These are phyloP conservation scores for Cyanistes caeruleus DNA, from an alignment of 2,113 vertebrate species.

Conservation along the genomic window DNA sequence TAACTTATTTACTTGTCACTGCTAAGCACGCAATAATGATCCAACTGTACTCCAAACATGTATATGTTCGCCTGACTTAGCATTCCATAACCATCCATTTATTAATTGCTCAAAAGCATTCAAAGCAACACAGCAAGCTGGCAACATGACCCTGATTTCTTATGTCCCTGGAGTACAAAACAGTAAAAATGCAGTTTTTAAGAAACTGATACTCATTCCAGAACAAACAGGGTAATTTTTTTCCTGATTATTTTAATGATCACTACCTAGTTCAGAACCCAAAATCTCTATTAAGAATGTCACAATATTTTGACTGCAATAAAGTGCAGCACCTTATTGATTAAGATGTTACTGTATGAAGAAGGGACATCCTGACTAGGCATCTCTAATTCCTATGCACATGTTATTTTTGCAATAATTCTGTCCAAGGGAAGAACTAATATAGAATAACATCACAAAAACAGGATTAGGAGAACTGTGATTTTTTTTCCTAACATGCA, in stretches of 20 bases:
- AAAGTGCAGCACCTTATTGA: not conserved
- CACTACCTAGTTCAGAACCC: not conserved
- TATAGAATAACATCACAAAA: not conserved
- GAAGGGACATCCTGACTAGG: not conserved
- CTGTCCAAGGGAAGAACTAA: not conserved
- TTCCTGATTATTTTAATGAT: not conserved
- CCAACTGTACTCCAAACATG: not conserved
- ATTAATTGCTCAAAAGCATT: slow-evolving; percentile 62
- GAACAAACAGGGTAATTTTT: not conserved
- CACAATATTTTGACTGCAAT: slow-evolving; percentile 34
- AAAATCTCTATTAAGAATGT: not conserved
- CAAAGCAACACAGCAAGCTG: not conserved
- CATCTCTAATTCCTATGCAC: not conserved
- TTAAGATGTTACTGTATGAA: not conserved
- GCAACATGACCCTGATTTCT: slow-evolving; percentile 2
- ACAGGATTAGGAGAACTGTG: not conserved
- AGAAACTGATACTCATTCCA: not conserved
- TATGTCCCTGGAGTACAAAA: not conserved
- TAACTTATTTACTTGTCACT: slow-evolving; percentile 35
- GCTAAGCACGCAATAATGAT: not conserved
- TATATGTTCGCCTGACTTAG: not conserved
- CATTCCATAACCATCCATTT: slow-evolving; percentile 19
- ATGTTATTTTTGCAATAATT: not conserved
- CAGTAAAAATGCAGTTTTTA: slow-evolving; percentile 12
- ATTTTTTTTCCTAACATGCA: not conserved